phyloP scores from a whole-genome alignment of 2,888 invertebrate genomes.

The Yponomeuta cagnagella region DNA sequence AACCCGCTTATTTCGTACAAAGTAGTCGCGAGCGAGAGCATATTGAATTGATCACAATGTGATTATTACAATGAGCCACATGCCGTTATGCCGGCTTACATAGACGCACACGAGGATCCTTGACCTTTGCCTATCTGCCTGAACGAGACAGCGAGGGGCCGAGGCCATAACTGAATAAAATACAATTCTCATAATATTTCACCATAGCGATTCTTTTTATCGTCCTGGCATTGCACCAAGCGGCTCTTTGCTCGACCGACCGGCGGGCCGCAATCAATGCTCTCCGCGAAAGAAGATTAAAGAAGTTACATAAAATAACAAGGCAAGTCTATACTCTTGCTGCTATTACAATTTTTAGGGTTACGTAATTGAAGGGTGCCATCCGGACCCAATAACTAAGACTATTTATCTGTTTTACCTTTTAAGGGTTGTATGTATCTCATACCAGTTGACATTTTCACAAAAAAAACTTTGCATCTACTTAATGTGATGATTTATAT shows the following conservation, averaged over 20 bases:
- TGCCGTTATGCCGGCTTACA: constrained; percentile 36
- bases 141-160: constrained; percentile 12
- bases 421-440: no score
- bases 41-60: constrained; percentile 14
- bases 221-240: constrained; percentile 66
- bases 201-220: constrained; percentile 60
- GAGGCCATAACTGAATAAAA: constrained; percentile 13
- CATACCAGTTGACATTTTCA: neutral
- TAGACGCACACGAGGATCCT: constrained; percentile 36
- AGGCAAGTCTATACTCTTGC: constrained; percentile 41
- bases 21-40: neutral
- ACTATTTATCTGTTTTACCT: no score
- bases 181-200: constrained; percentile 51
- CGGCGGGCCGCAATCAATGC: constrained; percentile 63
- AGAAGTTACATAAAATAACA: constrained; percentile 12
- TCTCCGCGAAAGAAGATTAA: constrained; percentile 45
- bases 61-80: constrained; percentile 27
- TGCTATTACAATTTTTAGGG: constrained; percentile 37
- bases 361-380: no score
- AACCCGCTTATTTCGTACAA: constrained; percentile 1
- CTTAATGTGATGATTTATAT: no score
- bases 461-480: no score
- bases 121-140: constrained; percentile 39
- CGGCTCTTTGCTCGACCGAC: constrained; percentile 62
- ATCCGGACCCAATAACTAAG: no score